phyloP scores from a whole-genome alignment of 2,888 invertebrate genomes.

The Pseudococcus viburni region DNA sequence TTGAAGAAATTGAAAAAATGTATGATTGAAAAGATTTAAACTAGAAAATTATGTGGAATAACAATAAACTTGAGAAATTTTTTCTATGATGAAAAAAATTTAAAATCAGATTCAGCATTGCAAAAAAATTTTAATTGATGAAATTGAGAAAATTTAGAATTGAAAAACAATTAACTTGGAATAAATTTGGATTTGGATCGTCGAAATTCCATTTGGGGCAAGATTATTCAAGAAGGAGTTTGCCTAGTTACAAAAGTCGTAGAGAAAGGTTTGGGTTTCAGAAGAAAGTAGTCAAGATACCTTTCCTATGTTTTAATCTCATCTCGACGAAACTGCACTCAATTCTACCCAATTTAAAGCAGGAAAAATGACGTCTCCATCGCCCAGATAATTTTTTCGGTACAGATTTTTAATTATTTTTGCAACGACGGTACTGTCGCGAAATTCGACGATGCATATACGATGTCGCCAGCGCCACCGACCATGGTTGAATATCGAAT shows the following conservation, averaged over 20 bases:
- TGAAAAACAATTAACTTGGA: no score
- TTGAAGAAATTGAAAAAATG: no score
- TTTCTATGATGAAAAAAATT: no score
- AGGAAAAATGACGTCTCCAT: neutral
- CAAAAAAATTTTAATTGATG: no score
- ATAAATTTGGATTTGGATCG: no score
- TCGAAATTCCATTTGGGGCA: no score
- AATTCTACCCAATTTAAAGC: neutral
- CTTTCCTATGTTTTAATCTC: neutral
- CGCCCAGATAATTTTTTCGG: neutral
- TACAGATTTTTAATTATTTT: neutral
- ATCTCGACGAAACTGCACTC: neutral
- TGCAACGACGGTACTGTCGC: neutral
- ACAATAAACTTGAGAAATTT: no score
- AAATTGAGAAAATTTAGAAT: no score
- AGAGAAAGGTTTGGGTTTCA: neutral
- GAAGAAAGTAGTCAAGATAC: neutral
- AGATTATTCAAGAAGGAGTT: no score
- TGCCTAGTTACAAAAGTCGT: neutral
- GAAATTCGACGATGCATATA: neutral
- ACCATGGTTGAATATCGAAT: constrained; percentile 10
- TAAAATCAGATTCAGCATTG: no score
- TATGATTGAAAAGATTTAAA: no score
- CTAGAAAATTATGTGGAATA: no score
- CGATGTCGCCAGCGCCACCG: neutral